A percentile compares a stretch with the other conserved stretches of the same genome.
phyloP scores from a whole-genome alignment of 2,113 vertebrate genomes.

The Cinclus mexicanus region DNA sequence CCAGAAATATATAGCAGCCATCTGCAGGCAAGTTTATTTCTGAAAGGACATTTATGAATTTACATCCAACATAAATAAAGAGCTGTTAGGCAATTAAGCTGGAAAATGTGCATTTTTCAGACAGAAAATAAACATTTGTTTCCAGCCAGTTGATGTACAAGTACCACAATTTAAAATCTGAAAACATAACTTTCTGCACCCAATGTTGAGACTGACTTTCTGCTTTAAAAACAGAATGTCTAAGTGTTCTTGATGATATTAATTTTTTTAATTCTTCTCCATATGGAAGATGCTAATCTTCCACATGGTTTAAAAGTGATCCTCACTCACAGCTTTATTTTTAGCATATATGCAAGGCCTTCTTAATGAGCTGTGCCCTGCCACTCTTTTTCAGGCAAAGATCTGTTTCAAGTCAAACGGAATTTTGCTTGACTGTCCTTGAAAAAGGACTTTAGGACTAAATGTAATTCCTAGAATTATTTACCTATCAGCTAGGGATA shows the following conservation, averaged over 20 bases:
- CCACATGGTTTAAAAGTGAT: not conserved
- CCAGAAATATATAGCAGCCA: not conserved
- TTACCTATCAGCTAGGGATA: not conserved
- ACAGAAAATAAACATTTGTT: slow-evolving; percentile 66
- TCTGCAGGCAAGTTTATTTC: slow-evolving; percentile 41
- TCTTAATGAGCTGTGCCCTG: not conserved
- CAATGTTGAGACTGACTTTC: not conserved
- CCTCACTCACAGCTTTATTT: not conserved
- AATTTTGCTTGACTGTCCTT: not conserved
- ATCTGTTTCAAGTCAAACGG: not conserved
- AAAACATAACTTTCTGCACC: not conserved
- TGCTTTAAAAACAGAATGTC: not conserved
- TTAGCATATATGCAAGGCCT: not conserved
- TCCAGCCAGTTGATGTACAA: slow-evolving; percentile 22
- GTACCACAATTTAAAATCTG: not conserved
- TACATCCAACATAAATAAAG: slow-evolving; percentile 48
- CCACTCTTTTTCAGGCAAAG: not conserved
- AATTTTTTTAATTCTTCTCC: not conserved
- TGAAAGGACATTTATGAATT: slow-evolving; percentile 45
- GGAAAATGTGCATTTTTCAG: slow-evolving; percentile 40
- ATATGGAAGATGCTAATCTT: not conserved
- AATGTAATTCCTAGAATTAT: not conserved
- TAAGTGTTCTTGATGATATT: not conserved
- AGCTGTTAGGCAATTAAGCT: slow-evolving; percentile 22
- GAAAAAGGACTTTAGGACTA: not conserved